Evolutionary conservation across 2,888 invertebrate genomes (phyloP), one percentile per base, ranked within the genome.

Genomic region (Drosophila nr. medialis): DNA sequence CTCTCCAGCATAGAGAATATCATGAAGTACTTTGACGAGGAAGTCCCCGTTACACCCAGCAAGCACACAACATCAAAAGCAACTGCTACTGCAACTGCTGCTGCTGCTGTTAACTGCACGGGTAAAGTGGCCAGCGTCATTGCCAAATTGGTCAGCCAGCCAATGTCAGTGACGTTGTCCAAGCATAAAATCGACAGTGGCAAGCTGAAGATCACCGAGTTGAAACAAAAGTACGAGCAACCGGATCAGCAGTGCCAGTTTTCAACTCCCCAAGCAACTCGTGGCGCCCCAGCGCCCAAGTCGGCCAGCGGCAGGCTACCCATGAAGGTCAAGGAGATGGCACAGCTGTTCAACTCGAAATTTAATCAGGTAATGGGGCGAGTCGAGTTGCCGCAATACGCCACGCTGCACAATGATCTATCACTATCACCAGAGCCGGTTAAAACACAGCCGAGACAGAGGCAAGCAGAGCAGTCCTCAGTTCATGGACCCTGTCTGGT

Each of bases 1-100:
- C 27, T 89, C 27, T 83, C 90, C 27, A 91, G 90, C 73, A 87
- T 92, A 54, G 90, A 90, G 51, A 74, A 91, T 64, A 74, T 92
- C 0, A 80, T 92, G 81, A 88, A 86, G 40, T 92, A 92, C 63
- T 92, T 92, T 34, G 89, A 89, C 54, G 91, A 92, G 62, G 90
- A 92, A 27, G 86, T 92, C 0, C 63, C 75, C 8, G 80, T 86
- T 0, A 84, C 90, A 2, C 86, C 85, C 5, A 75, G 61, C 27
- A 83, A 83, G 42, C 45, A 30, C 0, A 2, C 24, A 0, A 24
- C 49, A 13, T 15, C 61, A 4, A 42, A 32, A 6, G 15, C 48
- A 0, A 11, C 54, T 18, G 24, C 54, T 0, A 24, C 54, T 24
- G 21, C 58, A 3, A 36, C 34, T 8, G 18, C 50, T 0, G n/a